These are phyloP conservation scores for Trinorchestia longiramus DNA, from an alignment of 1,140 invertebrate genomes.

Conservation along the genomic window DNA sequence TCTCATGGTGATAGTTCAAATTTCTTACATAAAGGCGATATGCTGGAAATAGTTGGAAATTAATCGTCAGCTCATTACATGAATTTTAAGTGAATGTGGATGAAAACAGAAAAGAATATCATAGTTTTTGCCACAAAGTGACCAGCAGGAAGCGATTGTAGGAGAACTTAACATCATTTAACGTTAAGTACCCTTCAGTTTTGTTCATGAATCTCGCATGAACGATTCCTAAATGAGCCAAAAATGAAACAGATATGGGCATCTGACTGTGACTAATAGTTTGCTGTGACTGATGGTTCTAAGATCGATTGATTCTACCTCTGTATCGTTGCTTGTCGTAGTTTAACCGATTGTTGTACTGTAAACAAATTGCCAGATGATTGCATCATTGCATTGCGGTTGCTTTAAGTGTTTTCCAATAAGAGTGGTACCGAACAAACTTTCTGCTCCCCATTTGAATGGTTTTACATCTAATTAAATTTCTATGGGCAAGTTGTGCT, in stretches of 20 bases:
- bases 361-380: neutral
- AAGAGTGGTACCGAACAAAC: neutral
- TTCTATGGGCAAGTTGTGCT: neutral
- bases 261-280: neutral
- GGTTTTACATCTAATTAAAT: neutral
- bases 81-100: neutral
- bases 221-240: neutral
- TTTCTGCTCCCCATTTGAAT: neutral
- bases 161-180: neutral
- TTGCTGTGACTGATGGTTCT: neutral
- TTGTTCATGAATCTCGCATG: neutral
- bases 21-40: neutral
- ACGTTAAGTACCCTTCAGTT: neutral
- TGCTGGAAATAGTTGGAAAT: neutral
- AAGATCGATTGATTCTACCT: neutral
- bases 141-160: neutral
- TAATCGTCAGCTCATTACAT: neutral
- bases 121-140: neutral
- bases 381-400: neutral
- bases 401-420: neutral
- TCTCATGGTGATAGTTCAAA: neutral
- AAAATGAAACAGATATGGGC: neutral
- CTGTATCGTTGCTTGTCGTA: neutral
- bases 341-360: neutral
- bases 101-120: neutral